Evolutionary conservation across 2,797 vertebrate genomes (phyloP).

Genomic region (Huso huso): DNA sequence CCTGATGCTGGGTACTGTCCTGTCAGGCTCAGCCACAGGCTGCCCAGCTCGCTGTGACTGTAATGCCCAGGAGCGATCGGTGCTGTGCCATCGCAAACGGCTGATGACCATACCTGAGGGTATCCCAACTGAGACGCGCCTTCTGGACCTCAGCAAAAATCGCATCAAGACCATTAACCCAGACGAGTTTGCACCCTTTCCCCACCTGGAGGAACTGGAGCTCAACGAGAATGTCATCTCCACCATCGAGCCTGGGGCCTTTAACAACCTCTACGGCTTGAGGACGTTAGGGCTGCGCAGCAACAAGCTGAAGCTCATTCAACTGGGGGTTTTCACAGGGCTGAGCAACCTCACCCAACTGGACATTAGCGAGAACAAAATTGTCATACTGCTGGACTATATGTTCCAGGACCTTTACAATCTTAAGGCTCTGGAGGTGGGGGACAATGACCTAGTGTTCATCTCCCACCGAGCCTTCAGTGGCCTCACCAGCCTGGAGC

Average conservation of each 20-base stretch:
- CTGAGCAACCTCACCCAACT: conserved; percentile 92
- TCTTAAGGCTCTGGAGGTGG: conserved; percentile 91
- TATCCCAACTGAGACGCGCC: conserved; percentile 83
- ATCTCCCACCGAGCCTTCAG: conserved; percentile 92
- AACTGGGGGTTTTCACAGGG: conserved; percentile 90
- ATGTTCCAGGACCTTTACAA: conserved; percentile 98
- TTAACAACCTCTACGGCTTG: conserved; percentile 88
- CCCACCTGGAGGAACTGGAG: conserved; percentile 90
- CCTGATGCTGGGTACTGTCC: conserved; percentile 85
- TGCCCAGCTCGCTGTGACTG: conserved; percentile 97
- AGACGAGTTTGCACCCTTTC: conserved; percentile 91
- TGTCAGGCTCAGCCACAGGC: conserved; percentile 88
- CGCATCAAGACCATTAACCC: conserved; percentile 86
- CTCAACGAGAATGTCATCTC: conserved; percentile 91
- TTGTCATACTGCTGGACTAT: conserved; percentile 94
- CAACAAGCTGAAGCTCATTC: conserved; percentile 95
- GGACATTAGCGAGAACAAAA: conserved; percentile 97
- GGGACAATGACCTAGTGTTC: conserved; percentile 94
- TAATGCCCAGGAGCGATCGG: conserved; percentile 86
- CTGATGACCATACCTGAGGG: conserved; percentile 88
- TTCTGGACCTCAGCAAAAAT: conserved; percentile 93
- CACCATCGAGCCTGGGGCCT: conserved; percentile 90
- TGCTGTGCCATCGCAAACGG: conserved; percentile 92
- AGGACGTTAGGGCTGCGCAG: conserved; percentile 86
- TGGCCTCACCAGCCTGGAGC: conserved; percentile 91